Evolutionary conservation across 1,140 invertebrate genomes (phyloP).

Genomic region (Tyrophagus putrescentiae): DNA sequence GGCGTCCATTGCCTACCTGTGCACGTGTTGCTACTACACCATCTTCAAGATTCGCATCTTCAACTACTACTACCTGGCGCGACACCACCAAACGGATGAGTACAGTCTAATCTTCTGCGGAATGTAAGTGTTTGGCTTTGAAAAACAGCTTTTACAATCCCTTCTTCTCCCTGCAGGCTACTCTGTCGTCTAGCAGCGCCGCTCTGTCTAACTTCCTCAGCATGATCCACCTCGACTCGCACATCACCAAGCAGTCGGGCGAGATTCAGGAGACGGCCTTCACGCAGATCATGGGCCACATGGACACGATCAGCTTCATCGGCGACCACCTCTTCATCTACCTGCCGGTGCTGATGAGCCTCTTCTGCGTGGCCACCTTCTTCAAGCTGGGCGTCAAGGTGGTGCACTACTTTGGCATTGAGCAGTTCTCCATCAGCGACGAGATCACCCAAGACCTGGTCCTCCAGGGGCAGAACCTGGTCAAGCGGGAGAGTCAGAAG

Average conservation of each 20-base stretch:
- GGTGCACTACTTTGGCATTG: conserved; percentile 70
- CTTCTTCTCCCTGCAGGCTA: conserved; percentile 46
- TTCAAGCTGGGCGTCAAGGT: conserved; percentile 80
- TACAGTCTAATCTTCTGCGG: conserved; percentile 97
- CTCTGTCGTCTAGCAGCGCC: conserved; percentile 91
- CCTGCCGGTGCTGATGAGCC: conserved; percentile 88
- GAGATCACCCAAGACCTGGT: conserved; percentile 81
- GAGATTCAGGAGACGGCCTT: conserved; percentile 72
- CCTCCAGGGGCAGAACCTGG: conserved; percentile 76
- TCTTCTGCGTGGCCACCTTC: conserved; percentile 85
- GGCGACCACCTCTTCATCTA: conserved; percentile 98
- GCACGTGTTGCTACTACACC: conserved; percentile 93
- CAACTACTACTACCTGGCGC: conserved; percentile 91
- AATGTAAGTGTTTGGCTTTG: conserved; percentile 41
- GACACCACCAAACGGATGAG: conserved; percentile 94
- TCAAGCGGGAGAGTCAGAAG: conserved; percentile 42
- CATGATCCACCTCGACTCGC: conserved; percentile 93
- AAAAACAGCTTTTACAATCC: conserved; percentile 6
- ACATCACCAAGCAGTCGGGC: conserved; percentile 62
- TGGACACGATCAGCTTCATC: conserved; percentile 93
- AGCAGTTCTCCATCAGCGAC: conserved; percentile 86
- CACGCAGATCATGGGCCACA: conserved; percentile 97
- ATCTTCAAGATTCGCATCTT: conserved; percentile 88
- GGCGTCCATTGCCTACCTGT: conserved; percentile 77
- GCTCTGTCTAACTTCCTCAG: conserved; percentile 97